phyloP scores from a whole-genome alignment of 2,113 vertebrate species.

The Anolis sagrei region DNA sequence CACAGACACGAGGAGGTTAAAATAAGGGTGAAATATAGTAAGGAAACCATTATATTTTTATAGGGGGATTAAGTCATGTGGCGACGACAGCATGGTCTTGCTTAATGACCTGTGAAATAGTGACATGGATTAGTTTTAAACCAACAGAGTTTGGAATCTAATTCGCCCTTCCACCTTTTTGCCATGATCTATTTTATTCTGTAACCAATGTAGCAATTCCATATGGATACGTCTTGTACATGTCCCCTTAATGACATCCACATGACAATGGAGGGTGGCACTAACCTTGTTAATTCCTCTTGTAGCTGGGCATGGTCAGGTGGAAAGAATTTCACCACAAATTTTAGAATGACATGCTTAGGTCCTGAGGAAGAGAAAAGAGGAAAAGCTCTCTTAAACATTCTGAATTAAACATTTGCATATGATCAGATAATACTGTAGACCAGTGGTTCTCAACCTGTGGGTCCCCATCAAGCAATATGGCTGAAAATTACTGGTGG shows the following conservation, averaged over 20 bases:
- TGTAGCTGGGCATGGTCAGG: constrained; percentile 95
- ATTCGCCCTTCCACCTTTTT: neutral
- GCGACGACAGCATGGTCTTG: neutral
- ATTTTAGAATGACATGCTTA: constrained; percentile 89
- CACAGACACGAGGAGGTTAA: too few relatives aligned
- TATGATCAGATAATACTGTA: neutral
- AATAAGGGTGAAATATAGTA: neutral
- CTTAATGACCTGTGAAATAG: neutral
- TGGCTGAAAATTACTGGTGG: too few relatives aligned
- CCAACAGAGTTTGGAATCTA: neutral
- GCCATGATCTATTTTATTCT: neutral
- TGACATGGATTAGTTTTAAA: neutral
- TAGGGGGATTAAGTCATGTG: neutral
- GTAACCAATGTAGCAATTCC: neutral
- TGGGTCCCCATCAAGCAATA: too few relatives aligned
- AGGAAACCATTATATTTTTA: neutral
- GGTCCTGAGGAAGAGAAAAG: constrained; percentile 79
- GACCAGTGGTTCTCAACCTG: too few relatives aligned
- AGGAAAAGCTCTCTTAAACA: neutral
- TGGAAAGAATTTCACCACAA: constrained; percentile 98
- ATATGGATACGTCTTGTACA: neutral
- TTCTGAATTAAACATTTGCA: neutral
- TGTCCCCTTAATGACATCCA: constrained; percentile 1
- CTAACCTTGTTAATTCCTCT: constrained; percentile 96
- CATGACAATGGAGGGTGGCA: constrained; percentile 18